Evolutionary conservation across 2,113 vertebrate genomes (phyloP).

Genomic region (Vulpes ferrilata): DNA sequence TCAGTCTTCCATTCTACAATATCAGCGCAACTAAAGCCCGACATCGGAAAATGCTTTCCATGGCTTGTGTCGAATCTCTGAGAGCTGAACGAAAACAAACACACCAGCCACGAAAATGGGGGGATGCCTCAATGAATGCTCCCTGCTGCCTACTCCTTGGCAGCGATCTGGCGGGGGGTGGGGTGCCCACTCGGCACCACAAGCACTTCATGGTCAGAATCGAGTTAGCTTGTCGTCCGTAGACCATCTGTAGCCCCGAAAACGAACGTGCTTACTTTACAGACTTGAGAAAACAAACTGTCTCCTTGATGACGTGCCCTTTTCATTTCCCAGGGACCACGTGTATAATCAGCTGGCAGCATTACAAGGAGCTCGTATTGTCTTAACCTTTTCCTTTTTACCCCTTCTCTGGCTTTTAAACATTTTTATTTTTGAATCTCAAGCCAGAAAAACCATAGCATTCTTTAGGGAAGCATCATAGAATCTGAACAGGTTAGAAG

Average conservation of each 20-base stretch:
- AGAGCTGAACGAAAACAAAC: not conserved
- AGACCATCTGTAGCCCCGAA: rapidly evolving
- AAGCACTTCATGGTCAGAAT: too few relatives aligned
- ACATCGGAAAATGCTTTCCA: not conserved
- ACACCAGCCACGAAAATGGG: not conserved
- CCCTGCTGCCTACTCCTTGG: rapidly evolving
- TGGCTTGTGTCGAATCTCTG: not conserved
- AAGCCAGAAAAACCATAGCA: not conserved
- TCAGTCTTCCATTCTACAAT: not conserved
- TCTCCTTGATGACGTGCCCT: not conserved
- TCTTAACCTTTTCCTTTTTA: not conserved
- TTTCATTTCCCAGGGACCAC: not conserved
- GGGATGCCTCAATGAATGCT: rapidly evolving
- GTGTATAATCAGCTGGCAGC: rapidly evolving
- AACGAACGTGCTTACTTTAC: not conserved
- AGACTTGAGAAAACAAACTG: not conserved
- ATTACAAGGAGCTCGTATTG: not conserved
- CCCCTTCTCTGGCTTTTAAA: not conserved
- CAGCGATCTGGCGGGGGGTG: rapidly evolving
- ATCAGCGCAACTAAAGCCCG: not conserved
- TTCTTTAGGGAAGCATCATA: not conserved
- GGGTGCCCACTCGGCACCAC: rapidly evolving
- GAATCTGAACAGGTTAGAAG: not conserved
- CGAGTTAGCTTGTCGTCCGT: rapidly evolving
- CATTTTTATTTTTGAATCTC: not conserved